These are phyloP conservation scores for Lota lota DNA, from an alignment of 2,113 vertebrate genomes.

Conservation along the genomic window DNA sequence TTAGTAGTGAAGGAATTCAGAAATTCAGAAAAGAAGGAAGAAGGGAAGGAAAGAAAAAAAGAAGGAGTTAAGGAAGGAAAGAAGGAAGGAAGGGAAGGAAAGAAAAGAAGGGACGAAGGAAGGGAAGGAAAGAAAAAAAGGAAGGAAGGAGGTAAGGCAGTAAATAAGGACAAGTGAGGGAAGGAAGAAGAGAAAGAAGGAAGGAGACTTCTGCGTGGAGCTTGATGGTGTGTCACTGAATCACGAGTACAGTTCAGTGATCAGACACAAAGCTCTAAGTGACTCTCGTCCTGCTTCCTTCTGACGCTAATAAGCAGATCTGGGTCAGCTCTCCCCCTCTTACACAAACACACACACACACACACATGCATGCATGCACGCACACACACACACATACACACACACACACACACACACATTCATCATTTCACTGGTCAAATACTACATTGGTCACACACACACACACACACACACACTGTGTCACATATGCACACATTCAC, in stretches of 20 bases:
- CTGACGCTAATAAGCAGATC: constrained; percentile 72
- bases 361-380: constrained; percentile 4
- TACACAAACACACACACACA: constrained; percentile 23
- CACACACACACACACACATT: neutral
- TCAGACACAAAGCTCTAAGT: constrained; percentile 72
- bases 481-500: too few species aligned
- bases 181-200: constrained; percentile 7
- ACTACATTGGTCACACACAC: neutral
- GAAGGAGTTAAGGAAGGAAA: neutral
- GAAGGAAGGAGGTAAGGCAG: constrained; percentile 1
- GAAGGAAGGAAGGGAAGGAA: constrained; percentile 4
- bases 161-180: neutral
- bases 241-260: constrained; percentile 68
- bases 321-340: constrained; percentile 62
- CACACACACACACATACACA: constrained; percentile 14
- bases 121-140: neutral
- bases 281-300: constrained; percentile 50
- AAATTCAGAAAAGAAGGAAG: neutral
- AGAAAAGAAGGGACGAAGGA: constrained; percentile 13
- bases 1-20: neutral
- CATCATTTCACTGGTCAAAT: neutral
- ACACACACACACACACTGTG: neutral
- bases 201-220: constrained; percentile 50
- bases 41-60: neutral
- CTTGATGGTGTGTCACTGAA: constrained; percentile 62